phyloP scores from a whole-genome alignment of 2,113 vertebrate genomes.

The Aphyosemion australe region DNA sequence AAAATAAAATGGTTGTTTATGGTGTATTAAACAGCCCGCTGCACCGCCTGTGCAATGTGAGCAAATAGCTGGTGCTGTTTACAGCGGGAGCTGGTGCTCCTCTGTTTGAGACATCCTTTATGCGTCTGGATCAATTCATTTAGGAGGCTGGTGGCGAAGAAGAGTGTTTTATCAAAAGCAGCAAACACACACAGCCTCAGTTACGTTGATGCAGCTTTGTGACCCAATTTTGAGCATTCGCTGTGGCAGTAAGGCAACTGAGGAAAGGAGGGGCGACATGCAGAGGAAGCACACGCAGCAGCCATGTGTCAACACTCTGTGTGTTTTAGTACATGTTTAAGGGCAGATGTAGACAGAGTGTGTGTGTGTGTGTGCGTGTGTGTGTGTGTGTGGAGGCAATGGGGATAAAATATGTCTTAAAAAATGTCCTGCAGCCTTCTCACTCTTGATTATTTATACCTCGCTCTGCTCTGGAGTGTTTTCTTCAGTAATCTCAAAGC shows the following conservation, averaged over 20 bases:
- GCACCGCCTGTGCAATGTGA: slow-evolving; percentile 19
- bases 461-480: slow-evolving; percentile 45
- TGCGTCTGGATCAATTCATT: slow-evolving; percentile 8
- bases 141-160: slow-evolving; percentile 16
- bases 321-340: slow-evolving; percentile 68
- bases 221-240: slow-evolving; percentile 56
- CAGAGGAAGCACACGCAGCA: slow-evolving; percentile 37
- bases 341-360: slow-evolving; percentile 32
- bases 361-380: neutral
- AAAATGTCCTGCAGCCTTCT: slow-evolving; percentile 61
- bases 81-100: slow-evolving; percentile 31
- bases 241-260: slow-evolving; percentile 36
- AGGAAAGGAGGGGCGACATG: slow-evolving; percentile 42
- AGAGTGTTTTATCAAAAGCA: slow-evolving; percentile 24
- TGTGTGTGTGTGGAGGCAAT: slow-evolving; percentile 5
- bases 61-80: slow-evolving; percentile 42
- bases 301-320: slow-evolving; percentile 62
- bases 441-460: slow-evolving; percentile 74
- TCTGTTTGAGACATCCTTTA: slow-evolving; percentile 18
- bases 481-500: slow-evolving; percentile 30
- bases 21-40: slow-evolving; percentile 24
- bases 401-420: slow-evolving; percentile 8
- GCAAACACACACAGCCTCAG: slow-evolving; percentile 19
- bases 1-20: slow-evolving; percentile 51
- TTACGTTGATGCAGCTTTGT: slow-evolving; percentile 48